Evolutionary conservation across 2,113 vertebrate genomes (phyloP), one percentile per base, ranked within the genome.

Genomic region (Potamarius usumacintae): DNA sequence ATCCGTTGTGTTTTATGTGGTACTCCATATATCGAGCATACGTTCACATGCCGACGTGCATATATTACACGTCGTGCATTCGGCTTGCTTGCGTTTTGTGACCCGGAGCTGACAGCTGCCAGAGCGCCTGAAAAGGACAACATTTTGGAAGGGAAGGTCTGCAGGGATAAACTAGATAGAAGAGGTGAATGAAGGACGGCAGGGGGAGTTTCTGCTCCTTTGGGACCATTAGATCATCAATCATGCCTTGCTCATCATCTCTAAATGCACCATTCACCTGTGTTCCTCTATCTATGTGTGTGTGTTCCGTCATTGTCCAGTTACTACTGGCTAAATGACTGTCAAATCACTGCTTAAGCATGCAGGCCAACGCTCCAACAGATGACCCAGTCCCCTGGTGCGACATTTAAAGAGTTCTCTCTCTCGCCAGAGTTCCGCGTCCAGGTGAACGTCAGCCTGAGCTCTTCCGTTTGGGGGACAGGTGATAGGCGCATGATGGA

Each of bases 171-270:
- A 53, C 42, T 30, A n/a, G 82, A 57, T 80, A 15, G 11, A 63
- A 27, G 81, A 48, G 50, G 25, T 78, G 50, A 65, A 42, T 60
- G 53, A 53, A 20, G 52, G 63, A 82, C 50, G 81, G 87, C 15
- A 15, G 65, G 58, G 82, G 65, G 84, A 82, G 60, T 60, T 81
- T 84, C 88, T 80, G 90, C 89, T 92, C 92, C 92, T 92, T 69
- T 88, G 91, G 90, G 94, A 94, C 89, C 88, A 90, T 89, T 93
- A 93, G 94, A 95, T 95, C 95, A 96, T 96, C 94, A 96, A 96
- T 96, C 96, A 96, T 87, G 93, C 82, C 79, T 82, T 62, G 67
- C 94, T 95, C 92, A 94, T 96, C 93, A 94, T 94, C 94, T 94
- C 91, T 89, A 90, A 92, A 95, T 93, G 91, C 92, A n/a, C 25